Evolutionary conservation across 1,140 invertebrate genomes (phyloP).

Genomic region (Aporrectodea caliginosa): DNA sequence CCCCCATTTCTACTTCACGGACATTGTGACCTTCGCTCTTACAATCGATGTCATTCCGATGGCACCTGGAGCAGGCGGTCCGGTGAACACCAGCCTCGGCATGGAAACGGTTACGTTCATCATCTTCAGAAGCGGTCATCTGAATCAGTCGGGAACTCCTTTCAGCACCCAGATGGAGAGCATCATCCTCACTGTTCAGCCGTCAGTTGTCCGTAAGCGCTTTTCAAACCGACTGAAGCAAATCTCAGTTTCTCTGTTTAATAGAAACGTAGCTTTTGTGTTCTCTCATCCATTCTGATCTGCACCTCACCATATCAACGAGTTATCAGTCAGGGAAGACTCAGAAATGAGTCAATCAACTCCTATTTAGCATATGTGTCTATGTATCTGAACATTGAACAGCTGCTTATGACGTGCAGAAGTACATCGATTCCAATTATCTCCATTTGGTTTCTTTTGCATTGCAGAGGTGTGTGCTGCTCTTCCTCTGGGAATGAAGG

Average conservation of each 20-base stretch:
- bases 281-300: too few relatives aligned
- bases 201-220: not conserved
- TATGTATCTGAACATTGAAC: too few relatives aligned
- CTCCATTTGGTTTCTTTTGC: too few relatives aligned
- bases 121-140: not conserved
- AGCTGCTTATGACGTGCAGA: too few relatives aligned
- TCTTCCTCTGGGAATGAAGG: slow-evolving; percentile 35
- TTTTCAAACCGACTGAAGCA: too few relatives aligned
- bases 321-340: too few relatives aligned
- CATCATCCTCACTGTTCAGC: not conserved
- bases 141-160: not conserved
- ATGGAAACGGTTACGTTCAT: not conserved
- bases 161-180: not conserved
- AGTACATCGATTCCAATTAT: too few relatives aligned
- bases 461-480: slow-evolving; percentile 3
- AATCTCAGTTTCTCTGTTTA: too few relatives aligned
- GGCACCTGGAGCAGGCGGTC: slow-evolving; percentile 21
- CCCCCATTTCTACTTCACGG: slow-evolving; percentile 34
- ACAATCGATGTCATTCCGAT: slow-evolving; percentile 23
- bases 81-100: slow-evolving; percentile 3
- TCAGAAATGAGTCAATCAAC: too few relatives aligned
- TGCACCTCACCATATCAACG: too few relatives aligned
- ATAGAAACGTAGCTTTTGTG: too few relatives aligned
- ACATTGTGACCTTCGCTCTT: slow-evolving; percentile 32
- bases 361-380: too few relatives aligned